Conservation (phyloP, 64 coral and sea anemone genomes). For the Stichodactyla mertensii region DNA sequence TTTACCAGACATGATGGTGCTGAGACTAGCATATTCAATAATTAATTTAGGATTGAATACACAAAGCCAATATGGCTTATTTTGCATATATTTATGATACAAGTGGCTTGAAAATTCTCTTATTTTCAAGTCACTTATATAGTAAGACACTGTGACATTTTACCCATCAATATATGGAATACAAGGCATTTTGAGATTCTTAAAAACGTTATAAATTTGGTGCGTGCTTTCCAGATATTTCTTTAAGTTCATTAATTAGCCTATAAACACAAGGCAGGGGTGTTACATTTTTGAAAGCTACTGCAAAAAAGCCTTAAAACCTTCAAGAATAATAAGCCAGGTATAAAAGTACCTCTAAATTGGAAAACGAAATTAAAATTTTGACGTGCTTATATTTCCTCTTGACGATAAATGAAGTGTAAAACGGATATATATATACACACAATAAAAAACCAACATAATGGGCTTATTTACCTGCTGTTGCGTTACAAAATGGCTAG, state of each 20-base stretch:
- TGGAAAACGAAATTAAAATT: not conserved
- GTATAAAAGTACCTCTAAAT: not conserved
- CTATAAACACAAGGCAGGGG: not conserved
- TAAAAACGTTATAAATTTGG: too few species aligned
- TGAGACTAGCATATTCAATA: constrained; percentile 4
- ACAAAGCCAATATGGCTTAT: not conserved
- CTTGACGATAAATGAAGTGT: not conserved
- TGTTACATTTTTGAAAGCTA: not conserved
- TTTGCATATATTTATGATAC: not conserved
- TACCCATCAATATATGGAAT: too few species aligned
- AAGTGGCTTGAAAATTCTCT: not conserved
- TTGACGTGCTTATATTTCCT: not conserved
- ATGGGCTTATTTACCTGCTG: constrained; percentile 44
- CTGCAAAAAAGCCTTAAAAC: not conserved
- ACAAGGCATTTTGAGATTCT: too few species aligned
- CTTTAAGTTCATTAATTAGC: not conserved
- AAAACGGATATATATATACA: not conserved
- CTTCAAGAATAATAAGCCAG: not conserved
- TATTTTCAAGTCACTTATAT: not conserved
- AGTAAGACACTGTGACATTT: not conserved
- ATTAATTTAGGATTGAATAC: not conserved
- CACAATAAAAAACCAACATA: not conserved
- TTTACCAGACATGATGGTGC: not conserved
- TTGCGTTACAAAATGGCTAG: constrained; percentile 74
- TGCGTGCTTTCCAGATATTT: too few species aligned